Evolutionary conservation across 1,140 invertebrate genomes (phyloP).

Genomic region (Pseudachorutes palmiensis): DNA sequence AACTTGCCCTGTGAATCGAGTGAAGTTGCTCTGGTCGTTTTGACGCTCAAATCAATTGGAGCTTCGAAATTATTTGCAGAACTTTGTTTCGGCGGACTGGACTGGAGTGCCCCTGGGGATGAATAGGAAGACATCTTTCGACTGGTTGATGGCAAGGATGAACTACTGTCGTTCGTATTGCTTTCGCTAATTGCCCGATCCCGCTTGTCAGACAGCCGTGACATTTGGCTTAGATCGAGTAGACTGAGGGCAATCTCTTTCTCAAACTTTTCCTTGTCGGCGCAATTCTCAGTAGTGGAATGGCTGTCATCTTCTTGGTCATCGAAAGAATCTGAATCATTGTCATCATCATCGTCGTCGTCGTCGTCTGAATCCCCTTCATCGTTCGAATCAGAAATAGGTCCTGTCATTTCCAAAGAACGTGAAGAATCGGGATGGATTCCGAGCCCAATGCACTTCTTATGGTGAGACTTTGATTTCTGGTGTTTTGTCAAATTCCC

Average conservation of each 20-base stretch:
- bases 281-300: constrained; percentile 48
- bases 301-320: constrained; percentile 20
- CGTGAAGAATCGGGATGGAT: constrained; percentile 33
- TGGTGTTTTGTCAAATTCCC: constrained; percentile 98
- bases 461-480: constrained; percentile 95
- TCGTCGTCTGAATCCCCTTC: constrained; percentile 54
- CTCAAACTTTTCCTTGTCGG: constrained; percentile 60
- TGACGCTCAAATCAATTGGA: constrained; percentile 34
- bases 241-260: constrained; percentile 81
- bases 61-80: constrained; percentile 9
- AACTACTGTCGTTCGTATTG: constrained; percentile 13
- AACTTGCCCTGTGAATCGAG: background rate
- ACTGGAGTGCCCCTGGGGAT: background rate
- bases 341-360: constrained; percentile 52
- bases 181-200: too few species aligned
- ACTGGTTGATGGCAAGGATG: background rate
- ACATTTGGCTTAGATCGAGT: constrained; percentile 52
- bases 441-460: constrained; percentile 60
- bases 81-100: background rate
- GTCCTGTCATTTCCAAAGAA: constrained; percentile 31
- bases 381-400: constrained; percentile 35
- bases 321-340: constrained; percentile 43
- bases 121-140: background rate
- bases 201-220: constrained; percentile 7
- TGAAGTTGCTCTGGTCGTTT: background rate